Evolutionary conservation across 2,797 vertebrate genomes (phyloP), one percentile per base, ranked within the genome.

Genomic region (Falco naumanni): DNA sequence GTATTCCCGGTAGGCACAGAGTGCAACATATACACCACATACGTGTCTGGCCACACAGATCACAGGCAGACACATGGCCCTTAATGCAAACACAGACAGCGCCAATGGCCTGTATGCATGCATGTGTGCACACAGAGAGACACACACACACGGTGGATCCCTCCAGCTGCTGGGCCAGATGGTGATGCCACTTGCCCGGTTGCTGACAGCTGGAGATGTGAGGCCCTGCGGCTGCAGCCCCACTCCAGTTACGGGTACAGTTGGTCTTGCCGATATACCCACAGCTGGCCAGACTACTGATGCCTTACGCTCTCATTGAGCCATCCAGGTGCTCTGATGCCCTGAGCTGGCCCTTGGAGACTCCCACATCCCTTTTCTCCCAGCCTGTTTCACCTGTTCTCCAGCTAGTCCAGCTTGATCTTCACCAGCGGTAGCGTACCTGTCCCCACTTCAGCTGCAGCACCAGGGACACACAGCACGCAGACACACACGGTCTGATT

Each of bases 1-100:
- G 16, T 10, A 9, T 66, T 90, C 37, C 21, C 18, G 11, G 41
- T 9, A 28, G 57, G 16, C 29, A 28, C 21, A 34, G 61, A 56
- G 61, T 29, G 17, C 26, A 6, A 18, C 2, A 1, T 24, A 18
- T 5, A 6, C 5, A 13, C 31, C 7, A 8, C 13, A 3, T 16
- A 16, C 2, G 0, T 2, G 1, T 45, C 28, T 53, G 43, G 43
- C 69, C 29, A 15, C 24, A 13, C 33, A 17, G 20, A 24, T 60
- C 16, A 16, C 56, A 41, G 43, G 16, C 29, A 48, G 50, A 16
- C 29, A 41, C 37, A 8, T 11, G 33, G 14, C 18, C 29, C 29
- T 72, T 43, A 54, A 10, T 19, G 22, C 6, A 6, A 37, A 56
- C 61, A 15, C 2, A 29, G 37, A 17, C 12, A 14, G 45, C 24